These are phyloP conservation scores for Arothron firmamentum DNA, from an alignment of 2,113 vertebrate genomes.

Conservation along the genomic window DNA sequence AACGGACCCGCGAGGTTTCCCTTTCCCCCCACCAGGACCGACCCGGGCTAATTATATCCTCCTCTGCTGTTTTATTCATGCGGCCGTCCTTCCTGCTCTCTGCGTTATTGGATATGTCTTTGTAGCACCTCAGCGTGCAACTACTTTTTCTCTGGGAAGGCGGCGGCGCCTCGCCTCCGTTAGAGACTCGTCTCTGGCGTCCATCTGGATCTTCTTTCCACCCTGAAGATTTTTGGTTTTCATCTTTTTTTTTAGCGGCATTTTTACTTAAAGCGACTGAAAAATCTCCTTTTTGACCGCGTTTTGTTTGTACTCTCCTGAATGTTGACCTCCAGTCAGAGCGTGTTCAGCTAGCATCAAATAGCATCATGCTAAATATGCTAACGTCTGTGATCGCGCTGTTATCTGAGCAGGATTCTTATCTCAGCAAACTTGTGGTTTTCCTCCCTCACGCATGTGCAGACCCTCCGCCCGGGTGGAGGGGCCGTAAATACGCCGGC, in stretches of 20 bases:
- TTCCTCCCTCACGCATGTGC: constrained; percentile 3
- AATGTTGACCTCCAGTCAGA: too few species aligned
- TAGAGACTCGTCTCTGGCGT: background rate
- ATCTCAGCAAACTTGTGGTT: constrained; percentile 27
- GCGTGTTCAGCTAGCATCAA: too few species aligned
- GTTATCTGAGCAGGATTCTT: constrained; percentile 2
- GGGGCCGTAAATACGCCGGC: constrained; percentile 55
- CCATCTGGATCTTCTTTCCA: too few species aligned
- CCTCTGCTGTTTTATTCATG: constrained; percentile 36
- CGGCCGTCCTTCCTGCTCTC: constrained; percentile 1
- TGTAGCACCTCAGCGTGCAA: constrained; percentile 11
- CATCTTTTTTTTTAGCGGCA: too few species aligned
- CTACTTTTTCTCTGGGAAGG: constrained; percentile 20
- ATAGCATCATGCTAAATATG: too few species aligned
- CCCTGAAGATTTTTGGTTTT: too few species aligned
- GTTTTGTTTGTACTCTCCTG: too few species aligned
- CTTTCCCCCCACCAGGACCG: constrained; percentile 30
- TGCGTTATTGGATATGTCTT: constrained; percentile 24
- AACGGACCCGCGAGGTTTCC: constrained; percentile 50
- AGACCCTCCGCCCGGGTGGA: constrained; percentile 26
- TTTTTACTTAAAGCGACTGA: too few species aligned
- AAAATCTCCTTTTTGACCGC: too few species aligned
- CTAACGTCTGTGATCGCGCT: background rate
- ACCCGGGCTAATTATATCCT: constrained; percentile 19
- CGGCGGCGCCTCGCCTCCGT: constrained; percentile 1